Base-by-base conservation (phyloP, 2,888 invertebrate species). In the Atherix ibis region DNA sequence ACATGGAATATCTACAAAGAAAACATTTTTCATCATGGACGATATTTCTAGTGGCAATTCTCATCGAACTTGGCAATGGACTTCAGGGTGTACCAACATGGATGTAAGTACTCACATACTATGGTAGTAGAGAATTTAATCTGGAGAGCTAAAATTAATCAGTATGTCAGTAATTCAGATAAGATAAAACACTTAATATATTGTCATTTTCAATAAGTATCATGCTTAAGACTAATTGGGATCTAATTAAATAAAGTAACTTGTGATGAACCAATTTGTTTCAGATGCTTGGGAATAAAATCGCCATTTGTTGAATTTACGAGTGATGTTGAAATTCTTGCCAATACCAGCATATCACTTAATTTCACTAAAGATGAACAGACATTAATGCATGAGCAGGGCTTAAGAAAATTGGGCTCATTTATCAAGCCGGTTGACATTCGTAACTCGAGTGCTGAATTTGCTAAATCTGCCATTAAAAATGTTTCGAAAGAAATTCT, bases 241-340 rank as follows among this genome's bases (percentile, higher is more conserved):
- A n/a, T n/a, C n/a, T n/a, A n/a, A n/a, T n/a, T n/a, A n/a, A n/a
- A n/a, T n/a, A n/a, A n/a, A n/a, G n/a, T n/a, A n/a, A n/a, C n/a
- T n/a, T n/a, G n/a, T n/a, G n/a, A n/a, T n/a, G n/a, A n/a, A n/a
- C n/a, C n/a, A n/a, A n/a, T 27, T 39, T 12, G 14, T 50, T 49
- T 3, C 43, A 60, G 60, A 37, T 55, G 52, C 12, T 47, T 61
- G n/a, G 61, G 61, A 2, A 35, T 59, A 5, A 56, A 54, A 41
- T 61, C 61, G 22, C 61, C 61, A 3, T 61, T 61, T 35, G 59
- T 61, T 36, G 56, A 61, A 40, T 61, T 61, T 39, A 51, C 48
- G 28, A 48, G 51, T 18, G 54, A 58, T 22, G 46, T 51, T 9
- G 61, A 61, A 46, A 42, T 55, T 34, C 42, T 61, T 26, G 51